Percentiles rank a stretch among this genome's conserved stretches.
Evolutionary conservation across 1,140 invertebrate species (phyloP).

Genomic region (Centruroides sculpturatus): DNA sequence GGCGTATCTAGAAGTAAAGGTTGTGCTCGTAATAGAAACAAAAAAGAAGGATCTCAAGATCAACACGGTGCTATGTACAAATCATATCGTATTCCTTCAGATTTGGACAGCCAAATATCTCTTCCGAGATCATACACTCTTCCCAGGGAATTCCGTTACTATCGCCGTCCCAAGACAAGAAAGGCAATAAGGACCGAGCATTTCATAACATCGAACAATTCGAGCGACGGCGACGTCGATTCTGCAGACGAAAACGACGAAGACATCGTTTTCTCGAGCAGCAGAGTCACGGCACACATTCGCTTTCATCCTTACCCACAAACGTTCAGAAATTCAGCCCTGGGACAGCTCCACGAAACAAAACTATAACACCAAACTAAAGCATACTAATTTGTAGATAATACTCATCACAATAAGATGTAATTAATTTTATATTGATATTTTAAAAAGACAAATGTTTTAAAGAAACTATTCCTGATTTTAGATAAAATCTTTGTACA

Average conservation of each 20-base stretch:
- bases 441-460: background rate
- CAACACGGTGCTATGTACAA: slow-evolving; percentile 31
- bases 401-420: background rate
- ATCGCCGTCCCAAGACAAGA: slow-evolving; percentile 34
- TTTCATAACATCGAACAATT: slow-evolving; percentile 62
- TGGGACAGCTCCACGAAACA: slow-evolving; percentile 12
- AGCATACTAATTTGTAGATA: background rate
- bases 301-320: slow-evolving; percentile 9
- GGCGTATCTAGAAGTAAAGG: slow-evolving; percentile 9
- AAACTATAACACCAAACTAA: slow-evolving; percentile 2
- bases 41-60: slow-evolving; percentile 9
- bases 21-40: slow-evolving; percentile 6
- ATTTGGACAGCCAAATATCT: slow-evolving; percentile 60
- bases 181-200: slow-evolving; percentile 41
- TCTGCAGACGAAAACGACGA: slow-evolving; percentile 22
- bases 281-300: slow-evolving; percentile 4
- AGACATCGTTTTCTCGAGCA: slow-evolving; percentile 9
- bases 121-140: slow-evolving; percentile 66
- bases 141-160: slow-evolving; percentile 68
- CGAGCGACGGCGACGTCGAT: slow-evolving; percentile 53
- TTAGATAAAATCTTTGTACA: too few relatives aligned
- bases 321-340: slow-evolving; percentile 8
- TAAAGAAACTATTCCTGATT: background rate
- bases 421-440: background rate
- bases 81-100: slow-evolving; percentile 43